Evolutionary conservation across 2,888 invertebrate genomes (phyloP).

Genomic region (Ariolimax columbianus): DNA sequence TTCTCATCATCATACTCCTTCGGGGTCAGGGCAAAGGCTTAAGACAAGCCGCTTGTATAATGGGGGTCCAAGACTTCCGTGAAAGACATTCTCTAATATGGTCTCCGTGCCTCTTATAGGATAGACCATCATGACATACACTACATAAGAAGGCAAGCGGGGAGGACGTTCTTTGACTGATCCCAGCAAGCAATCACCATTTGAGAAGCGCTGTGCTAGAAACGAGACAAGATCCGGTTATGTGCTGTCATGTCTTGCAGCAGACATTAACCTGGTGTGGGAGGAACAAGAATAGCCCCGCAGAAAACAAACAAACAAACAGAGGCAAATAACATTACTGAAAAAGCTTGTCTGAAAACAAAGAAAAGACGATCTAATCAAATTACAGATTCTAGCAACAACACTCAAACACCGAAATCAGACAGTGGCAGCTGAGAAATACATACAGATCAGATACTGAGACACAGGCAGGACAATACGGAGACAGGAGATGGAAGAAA

Average conservation of each 20-base stretch:
- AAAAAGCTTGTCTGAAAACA: background rate
- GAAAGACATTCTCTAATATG: too few species aligned
- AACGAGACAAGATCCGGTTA: too few species aligned
- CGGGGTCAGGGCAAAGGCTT: too few species aligned
- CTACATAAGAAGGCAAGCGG: too few species aligned
- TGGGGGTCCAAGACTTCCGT: too few species aligned
- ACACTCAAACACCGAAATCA: background rate
- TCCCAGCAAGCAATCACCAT: too few species aligned
- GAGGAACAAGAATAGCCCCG: background rate
- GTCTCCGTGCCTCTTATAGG: too few species aligned
- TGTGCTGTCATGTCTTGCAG: background rate
- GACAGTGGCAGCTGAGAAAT: slow-evolving; percentile 6
- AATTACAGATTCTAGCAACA: slow-evolving; percentile 1
- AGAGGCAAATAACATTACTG: slow-evolving; percentile 13
- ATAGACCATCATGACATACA: too few species aligned
- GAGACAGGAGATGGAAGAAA: slow-evolving; percentile 25
- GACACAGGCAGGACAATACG: slow-evolving; percentile 13
- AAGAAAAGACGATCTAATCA: slow-evolving; percentile 13
- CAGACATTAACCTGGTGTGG: background rate
- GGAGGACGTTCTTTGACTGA: too few species aligned
- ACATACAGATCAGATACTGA: slow-evolving; percentile 11
- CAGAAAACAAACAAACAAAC: background rate
- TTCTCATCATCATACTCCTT: too few species aligned
- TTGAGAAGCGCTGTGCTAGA: too few species aligned
- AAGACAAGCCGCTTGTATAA: too few species aligned